Evolutionary conservation across 2,888 invertebrate genomes (phyloP).

Genomic region (Nowickia ferox): DNA sequence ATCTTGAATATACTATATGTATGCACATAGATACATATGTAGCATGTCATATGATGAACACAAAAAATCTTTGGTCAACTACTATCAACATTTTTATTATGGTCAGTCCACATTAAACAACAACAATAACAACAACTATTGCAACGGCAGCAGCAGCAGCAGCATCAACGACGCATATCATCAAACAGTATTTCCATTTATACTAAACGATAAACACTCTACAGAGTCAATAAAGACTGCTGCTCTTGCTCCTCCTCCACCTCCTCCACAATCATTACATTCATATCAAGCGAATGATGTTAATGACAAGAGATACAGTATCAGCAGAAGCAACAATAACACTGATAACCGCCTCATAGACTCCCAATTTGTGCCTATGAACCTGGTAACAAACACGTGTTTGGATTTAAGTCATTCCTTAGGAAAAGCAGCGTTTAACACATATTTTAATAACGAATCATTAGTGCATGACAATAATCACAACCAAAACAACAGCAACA

Average conservation of each 20-base stretch:
- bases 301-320: conserved; percentile 58
- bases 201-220: conserved; percentile 49
- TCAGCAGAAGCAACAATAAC: conserved; percentile 48
- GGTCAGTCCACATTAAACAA: conserved; percentile 41
- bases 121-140: conserved; percentile 10
- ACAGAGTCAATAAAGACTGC: conserved; percentile 14
- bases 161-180: conserved; percentile 1
- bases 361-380: conserved; percentile 52
- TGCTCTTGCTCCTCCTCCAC: too few species aligned
- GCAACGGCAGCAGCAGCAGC: conserved; percentile 7
- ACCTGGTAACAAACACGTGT: conserved; percentile 63
- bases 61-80: conserved; percentile 53
- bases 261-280: not conserved
- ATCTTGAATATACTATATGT: conserved; percentile 16
- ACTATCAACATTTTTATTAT: conserved; percentile 53
- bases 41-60: conserved; percentile 69
- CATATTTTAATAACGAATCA: conserved; percentile 32
- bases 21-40: not conserved
- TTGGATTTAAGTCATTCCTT: conserved; percentile 72
- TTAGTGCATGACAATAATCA: conserved; percentile 26
- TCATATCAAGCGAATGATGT: conserved; percentile 48
- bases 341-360: conserved; percentile 25
- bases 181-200: conserved; percentile 58
- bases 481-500: conserved; percentile 44
- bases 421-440: conserved; percentile 53